These are phyloP conservation scores for Smithornis capensis DNA, from an alignment of 2,113 vertebrate species.

Conservation along the genomic window DNA sequence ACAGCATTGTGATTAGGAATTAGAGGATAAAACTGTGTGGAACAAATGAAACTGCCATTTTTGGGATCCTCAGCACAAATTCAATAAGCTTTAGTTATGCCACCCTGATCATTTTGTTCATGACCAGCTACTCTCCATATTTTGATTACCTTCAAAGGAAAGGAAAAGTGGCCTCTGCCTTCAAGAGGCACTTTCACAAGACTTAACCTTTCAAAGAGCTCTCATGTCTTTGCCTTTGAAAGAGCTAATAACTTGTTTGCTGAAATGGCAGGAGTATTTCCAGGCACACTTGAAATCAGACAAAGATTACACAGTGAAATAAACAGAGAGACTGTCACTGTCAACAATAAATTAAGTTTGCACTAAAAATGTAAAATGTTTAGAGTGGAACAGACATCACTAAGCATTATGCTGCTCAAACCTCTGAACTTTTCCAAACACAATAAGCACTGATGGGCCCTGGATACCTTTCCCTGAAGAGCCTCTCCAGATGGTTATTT, in stretches of 20 bases:
- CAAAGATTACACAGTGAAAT: conserved; percentile 51
- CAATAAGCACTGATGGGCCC: neutral
- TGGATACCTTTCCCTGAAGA: conserved; percentile 39
- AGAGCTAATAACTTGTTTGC: conserved; percentile 49
- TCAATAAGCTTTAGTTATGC: conserved; percentile 59
- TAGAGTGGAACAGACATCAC: conserved; percentile 13
- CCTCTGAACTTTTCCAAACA: conserved; percentile 44
- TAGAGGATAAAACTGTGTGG: conserved; percentile 54
- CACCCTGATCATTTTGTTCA: conserved; percentile 59
- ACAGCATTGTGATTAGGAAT: conserved; percentile 61
- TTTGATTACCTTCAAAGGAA: conserved; percentile 64
- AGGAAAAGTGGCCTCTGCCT: conserved; percentile 34
- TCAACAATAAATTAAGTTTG: conserved; percentile 43
- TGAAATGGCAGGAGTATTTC: conserved; percentile 49
- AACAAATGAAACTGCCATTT: conserved; percentile 49
- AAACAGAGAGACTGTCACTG: conserved; percentile 23
- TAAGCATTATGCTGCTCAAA: neutral
- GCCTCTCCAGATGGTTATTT: neutral
- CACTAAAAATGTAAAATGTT: neutral
- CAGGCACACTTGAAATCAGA: conserved; percentile 53
- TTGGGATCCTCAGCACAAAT: conserved; percentile 59
- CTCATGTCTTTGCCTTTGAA: conserved; percentile 47
- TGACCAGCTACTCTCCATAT: conserved; percentile 35
- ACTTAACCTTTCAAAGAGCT: conserved; percentile 55
- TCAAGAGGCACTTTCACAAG: conserved; percentile 51